These are phyloP conservation scores for Nomada lathburiana DNA, from an alignment of 2,888 invertebrate species.

Conservation along the genomic window DNA sequence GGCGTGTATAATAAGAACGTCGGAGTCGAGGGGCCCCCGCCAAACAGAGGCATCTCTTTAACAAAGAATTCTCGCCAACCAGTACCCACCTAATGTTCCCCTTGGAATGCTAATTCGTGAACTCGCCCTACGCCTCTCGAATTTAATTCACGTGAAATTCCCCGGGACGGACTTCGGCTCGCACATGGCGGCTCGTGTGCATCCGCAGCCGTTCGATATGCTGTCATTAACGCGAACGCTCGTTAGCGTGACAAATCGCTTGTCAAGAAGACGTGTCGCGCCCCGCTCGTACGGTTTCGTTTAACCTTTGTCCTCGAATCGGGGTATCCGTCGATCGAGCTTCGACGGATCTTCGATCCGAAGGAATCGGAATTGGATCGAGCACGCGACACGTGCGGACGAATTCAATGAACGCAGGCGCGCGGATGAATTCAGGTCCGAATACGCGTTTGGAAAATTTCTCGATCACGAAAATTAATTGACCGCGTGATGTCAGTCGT, in stretches of 20 bases:
- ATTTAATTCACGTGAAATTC: conserved; percentile 55
- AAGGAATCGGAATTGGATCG: not conserved
- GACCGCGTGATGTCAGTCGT: not conserved
- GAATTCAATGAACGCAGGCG: conserved; percentile 5
- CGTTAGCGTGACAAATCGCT: conserved; percentile 75
- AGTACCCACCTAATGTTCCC: conserved; percentile 42
- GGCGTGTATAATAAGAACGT: conserved; percentile 48
- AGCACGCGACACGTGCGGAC: not conserved
- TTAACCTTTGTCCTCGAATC: conserved; percentile 13
- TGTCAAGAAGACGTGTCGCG: conserved; percentile 73
- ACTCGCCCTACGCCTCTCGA: conserved; percentile 2
- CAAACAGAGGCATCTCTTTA: conserved; percentile 32
- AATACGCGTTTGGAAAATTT: not conserved
- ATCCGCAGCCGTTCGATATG: conserved; percentile 46
- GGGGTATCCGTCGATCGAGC: conserved; percentile 22
- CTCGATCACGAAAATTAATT: not conserved
- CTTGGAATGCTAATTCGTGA: conserved; percentile 56
- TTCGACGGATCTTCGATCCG: not conserved
- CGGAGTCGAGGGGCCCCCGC: conserved; percentile 49
- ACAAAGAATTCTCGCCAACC: conserved; percentile 59
- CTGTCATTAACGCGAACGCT: conserved; percentile 72
- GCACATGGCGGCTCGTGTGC: conserved; percentile 25
- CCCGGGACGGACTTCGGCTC: conserved; percentile 28
- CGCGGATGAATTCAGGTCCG: not conserved
- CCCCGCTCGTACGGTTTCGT: conserved; percentile 1